Evolutionary conservation across 2,888 invertebrate species (phyloP), one percentile per base, ranked within the genome.

Genomic region (Electrophaes corylata): DNA sequence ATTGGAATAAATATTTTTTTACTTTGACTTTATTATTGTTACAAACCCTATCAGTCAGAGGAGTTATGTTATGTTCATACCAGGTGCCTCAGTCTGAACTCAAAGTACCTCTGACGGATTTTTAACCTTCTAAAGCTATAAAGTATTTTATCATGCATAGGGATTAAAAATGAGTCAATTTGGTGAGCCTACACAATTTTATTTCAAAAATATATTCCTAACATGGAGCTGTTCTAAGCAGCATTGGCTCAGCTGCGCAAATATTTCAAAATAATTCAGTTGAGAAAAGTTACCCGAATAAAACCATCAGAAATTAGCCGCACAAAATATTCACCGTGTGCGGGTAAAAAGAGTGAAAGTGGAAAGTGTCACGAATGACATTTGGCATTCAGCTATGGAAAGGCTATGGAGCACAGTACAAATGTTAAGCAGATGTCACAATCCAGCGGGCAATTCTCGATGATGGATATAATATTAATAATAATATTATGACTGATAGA

Each of bases 311-410:
- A 82, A 84, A 88, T 88, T 88, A 87, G 79, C 79, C 62, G 68
- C 73, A 81, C 79, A 79, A 78, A 83, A 79, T 75, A 79, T 84
- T 81, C 78, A 76, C 66, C 67, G 73, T 72, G 67, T 70, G 70
- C 67, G 31, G 55, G 69, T 75, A 84, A 84, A 82, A 83, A 79
- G 73, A 79, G 84, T 66, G 85, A 90, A 87, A 91, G 87, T 89
- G 85, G 79, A 83, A 84, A 85, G 79, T 88, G 89, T 88, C 89
- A 90, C 88, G 88, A 84, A 84, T 80, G 70, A 70, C 84, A 84
- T 89, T 88, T 86, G 86, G 86, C 82, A 88, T 88, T 86, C 88
- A 85, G 86, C 84, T 84, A 80, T 19, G 39, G n/a, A 12, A 12
- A n/a, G n/a, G n/a, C 35, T 6, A 14, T 20, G 16, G 11, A 4